Evolutionary conservation across 2,113 vertebrate species (phyloP).

Genomic region (Corythornis cristatus): DNA sequence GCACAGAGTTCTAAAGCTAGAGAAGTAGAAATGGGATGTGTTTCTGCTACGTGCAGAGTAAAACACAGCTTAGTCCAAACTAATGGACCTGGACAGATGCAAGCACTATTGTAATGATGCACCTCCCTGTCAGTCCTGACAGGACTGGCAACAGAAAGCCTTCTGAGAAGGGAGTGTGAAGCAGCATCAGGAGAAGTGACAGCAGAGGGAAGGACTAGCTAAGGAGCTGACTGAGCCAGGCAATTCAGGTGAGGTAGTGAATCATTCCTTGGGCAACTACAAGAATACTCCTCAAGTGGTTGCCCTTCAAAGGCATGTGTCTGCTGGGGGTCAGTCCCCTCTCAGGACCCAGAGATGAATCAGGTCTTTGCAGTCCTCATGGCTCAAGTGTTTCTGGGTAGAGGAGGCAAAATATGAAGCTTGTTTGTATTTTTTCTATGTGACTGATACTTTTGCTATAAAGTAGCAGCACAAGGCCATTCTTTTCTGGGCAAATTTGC

Average conservation of each 20-base stretch:
- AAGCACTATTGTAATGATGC: background rate
- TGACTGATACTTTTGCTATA: background rate
- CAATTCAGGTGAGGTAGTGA: background rate
- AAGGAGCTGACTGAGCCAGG: background rate
- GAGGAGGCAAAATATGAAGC: background rate
- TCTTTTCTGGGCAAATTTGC: background rate
- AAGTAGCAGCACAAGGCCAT: background rate
- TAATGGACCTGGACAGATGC: background rate
- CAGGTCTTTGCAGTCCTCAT: background rate
- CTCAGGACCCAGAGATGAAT: background rate
- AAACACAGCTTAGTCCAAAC: background rate
- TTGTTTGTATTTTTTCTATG: background rate
- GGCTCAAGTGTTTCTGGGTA: background rate
- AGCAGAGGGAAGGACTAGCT: background rate
- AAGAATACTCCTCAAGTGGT: background rate
- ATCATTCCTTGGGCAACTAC: background rate
- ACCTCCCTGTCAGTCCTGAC: background rate
- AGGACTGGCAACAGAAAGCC: background rate
- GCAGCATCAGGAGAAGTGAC: background rate
- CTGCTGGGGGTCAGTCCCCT: background rate
- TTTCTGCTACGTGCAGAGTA: background rate
- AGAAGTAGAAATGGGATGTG: background rate
- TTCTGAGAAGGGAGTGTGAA: background rate
- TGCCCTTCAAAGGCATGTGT: background rate
- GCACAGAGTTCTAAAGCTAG: background rate